Percentiles rank a stretch among this genome's conserved stretches.
phyloP scores from a whole-genome alignment of 2,113 vertebrate genomes.

The Cyphomyrus discorhynchus region DNA sequence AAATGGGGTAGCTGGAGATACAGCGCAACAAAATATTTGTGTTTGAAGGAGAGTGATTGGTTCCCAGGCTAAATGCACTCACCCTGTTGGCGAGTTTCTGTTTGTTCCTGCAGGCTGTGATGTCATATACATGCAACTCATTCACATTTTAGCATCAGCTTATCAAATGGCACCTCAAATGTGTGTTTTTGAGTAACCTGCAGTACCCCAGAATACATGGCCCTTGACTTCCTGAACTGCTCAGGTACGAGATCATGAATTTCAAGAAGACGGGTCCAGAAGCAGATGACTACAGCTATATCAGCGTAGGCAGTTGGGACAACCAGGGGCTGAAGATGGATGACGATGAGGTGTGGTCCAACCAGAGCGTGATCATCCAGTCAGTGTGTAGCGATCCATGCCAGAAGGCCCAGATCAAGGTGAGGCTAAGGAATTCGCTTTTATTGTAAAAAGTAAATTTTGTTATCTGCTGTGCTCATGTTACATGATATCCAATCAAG shows the following conservation, averaged over 20 bases:
- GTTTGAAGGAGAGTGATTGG: neutral
- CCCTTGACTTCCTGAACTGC: neutral
- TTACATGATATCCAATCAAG: neutral
- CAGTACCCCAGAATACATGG: neutral
- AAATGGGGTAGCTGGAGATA: neutral
- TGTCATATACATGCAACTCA: neutral
- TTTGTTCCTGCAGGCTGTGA: neutral
- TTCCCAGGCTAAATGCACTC: neutral
- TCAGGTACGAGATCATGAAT: slow-evolving; percentile 99
- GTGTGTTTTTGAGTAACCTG: neutral
- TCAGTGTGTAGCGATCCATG: slow-evolving; percentile 96
- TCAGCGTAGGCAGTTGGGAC: slow-evolving; percentile 97
- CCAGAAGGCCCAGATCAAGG: slow-evolving; percentile 94
- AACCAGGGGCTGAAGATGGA: slow-evolving; percentile 92
- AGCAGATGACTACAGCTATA: slow-evolving; percentile 85
- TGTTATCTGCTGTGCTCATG: neutral
- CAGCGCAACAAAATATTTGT: neutral
- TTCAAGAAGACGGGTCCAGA: slow-evolving; percentile 86
- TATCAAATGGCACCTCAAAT: neutral
- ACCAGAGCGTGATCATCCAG: slow-evolving; percentile 75
- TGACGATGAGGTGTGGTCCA: slow-evolving; percentile 90
- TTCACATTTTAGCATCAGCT: neutral
- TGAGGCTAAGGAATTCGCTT: slow-evolving; percentile 41
- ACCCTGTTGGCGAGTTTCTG: neutral
- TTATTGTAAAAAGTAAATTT: neutral